Evolutionary conservation across 2,113 vertebrate genomes (phyloP), one percentile per base, ranked within the genome.

Genomic region (Strigops habroptila): DNA sequence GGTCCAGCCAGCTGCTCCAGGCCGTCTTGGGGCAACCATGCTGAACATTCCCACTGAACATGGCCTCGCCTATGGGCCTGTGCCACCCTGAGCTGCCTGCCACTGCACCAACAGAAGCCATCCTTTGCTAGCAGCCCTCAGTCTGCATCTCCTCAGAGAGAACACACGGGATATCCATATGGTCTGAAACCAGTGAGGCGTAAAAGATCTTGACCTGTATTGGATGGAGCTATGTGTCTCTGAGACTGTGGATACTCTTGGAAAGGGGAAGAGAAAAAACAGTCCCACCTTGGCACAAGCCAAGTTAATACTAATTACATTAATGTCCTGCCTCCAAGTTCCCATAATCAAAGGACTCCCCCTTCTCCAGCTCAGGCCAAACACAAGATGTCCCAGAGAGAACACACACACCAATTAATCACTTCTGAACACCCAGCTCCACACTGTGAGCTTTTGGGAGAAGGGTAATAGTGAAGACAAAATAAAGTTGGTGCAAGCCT

Each of bases 121-220:
- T 5, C 5, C 39, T 48, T 21, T 70, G 33, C 39, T 28, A 70
- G 35, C 65, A 74, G 35, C 49, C 46, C 62, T 33, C 10, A 18
- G 28, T 5, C 37, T 18, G 59, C 4, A 0, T 13, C 51, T 59
- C 46, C 52, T 41, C 9, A 12, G 5, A 27, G 24, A 67, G 41
- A 88, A 67, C 6, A 14, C 1, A 7, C 0, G 1, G 10, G 25
- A 11, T 22, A 60, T 16, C 19, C 10, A 5, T 3, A 43, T 0
- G 1, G 10, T 2, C 31, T 10, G 49, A 71, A 93, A 37, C 28
- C 4, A 5, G 48, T 3, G 18, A 69, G 15, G 21, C 6, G 7
- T 12, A 8, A 53, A 86, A 52, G 39, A 64, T 44, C 33, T 30
- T 57, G 5, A 24, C 44, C 8, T 59, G 13, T 13, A 19, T 41